A percentile compares a stretch with the other conserved stretches of the same genome.
Conservation (phyloP, 2,113 vertebrate genomes). For the Micronisus gabar region DNA sequence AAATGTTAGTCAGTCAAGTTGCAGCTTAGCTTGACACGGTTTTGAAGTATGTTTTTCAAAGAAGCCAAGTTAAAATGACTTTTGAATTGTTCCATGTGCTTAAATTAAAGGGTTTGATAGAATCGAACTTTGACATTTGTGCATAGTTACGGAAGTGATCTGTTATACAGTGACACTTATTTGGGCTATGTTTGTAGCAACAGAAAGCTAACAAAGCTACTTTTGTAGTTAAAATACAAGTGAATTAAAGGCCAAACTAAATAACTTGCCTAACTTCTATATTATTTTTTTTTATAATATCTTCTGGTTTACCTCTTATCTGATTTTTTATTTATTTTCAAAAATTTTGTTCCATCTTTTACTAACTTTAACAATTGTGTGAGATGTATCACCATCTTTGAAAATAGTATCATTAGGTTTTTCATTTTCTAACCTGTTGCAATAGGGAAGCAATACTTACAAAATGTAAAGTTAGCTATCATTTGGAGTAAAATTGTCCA, state of each 20-base stretch:
- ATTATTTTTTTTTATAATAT: not conserved
- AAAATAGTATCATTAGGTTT: not conserved
- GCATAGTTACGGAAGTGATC: too few species aligned
- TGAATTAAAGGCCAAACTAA: not conserved
- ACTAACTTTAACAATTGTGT: not conserved
- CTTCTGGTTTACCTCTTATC: not conserved
- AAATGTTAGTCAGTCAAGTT: not conserved
- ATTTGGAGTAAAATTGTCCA: not conserved
- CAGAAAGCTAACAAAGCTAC: not conserved
- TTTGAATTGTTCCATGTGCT: not conserved
- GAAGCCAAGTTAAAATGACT: not conserved
- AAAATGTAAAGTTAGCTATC: not conserved
- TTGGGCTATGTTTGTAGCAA: not conserved
- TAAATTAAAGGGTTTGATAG: not conserved
- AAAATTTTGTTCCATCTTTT: not conserved
- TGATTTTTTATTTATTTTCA: not conserved
- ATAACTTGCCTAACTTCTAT: not conserved
- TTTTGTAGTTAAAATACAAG: not conserved
- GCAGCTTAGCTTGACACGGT: not conserved
- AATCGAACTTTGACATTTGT: not conserved
- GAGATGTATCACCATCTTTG: not conserved
- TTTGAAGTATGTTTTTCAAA: not conserved
- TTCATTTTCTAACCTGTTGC: not conserved
- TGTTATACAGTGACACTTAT: not conserved
- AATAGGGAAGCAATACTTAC: not conserved